Base-by-base conservation (phyloP, 1,140 invertebrate genomes). In the Popillia japonica region DNA sequence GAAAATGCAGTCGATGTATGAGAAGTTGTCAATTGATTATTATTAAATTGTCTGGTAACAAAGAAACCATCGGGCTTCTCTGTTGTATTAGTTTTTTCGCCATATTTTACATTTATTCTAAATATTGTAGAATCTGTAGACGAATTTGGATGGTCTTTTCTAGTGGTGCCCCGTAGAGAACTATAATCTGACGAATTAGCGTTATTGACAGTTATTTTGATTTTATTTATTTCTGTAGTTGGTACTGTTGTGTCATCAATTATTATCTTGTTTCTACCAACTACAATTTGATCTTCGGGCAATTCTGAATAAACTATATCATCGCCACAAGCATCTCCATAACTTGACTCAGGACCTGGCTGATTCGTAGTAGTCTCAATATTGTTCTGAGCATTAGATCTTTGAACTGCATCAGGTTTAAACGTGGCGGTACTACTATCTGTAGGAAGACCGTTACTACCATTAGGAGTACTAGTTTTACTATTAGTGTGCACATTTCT, bases 71-170 rank as follows among this genome's bases (percentile, higher is more conserved):
- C 42, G 2, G 72, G 72, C 42, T 74, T 74, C 20, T 42, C 34
- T n/a, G 72, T 41, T 6, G 41, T 11, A 40, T 74, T 34, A 2
- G 17, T 41, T 41, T 11, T n/a, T 0, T 41, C 2, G 11, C 61
- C 23, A 41, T 41, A n/a, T 41, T 74, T 34, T 4, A 74, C 34
- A 41, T 42, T 74, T 17, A 74, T 44, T n/a, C 72, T 40, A 11
- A 41, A 74, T 41, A 74, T 74, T 44, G 72, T 41, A 17, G 72
- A 74, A 41, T 74, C 72, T 10, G 34, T 42, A 44, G n/a, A 14
- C 3, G 61, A 10, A 7, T 68, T 68, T 2, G 20, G 20, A 27
- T 3, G 3, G 3, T 23, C 48, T n/a, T 55, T 17, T 55, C n/a
- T 17, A 17, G n/a, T 17, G 48, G 2, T 55, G 17, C 17, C 6